Evolutionary conservation across 2,113 vertebrate species (phyloP).

Genomic region (Campylomormyrus numenius): DNA sequence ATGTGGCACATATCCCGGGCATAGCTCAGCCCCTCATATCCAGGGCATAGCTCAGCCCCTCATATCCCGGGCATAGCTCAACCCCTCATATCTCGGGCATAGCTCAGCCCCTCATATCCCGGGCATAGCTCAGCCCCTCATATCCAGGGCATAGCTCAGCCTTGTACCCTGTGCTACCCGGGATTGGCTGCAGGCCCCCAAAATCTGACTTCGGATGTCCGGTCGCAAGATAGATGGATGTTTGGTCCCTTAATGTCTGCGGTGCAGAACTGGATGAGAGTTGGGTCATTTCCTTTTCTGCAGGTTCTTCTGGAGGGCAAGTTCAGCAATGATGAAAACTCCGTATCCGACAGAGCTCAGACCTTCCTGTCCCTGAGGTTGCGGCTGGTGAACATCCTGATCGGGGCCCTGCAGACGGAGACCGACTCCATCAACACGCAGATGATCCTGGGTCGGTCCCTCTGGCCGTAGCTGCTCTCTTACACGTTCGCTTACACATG

Average conservation of each 20-base stretch:
- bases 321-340: constrained; percentile 85
- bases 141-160: background rate
- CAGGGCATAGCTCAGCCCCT: too few species aligned
- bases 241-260: background rate
- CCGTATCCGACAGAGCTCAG: constrained; percentile 79
- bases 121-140: too few species aligned
- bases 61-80: too few species aligned
- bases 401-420: constrained; percentile 91
- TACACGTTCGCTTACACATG: too few species aligned
- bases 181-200: background rate
- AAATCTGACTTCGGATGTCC: background rate
- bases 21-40: background rate
- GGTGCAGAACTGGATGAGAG: background rate
- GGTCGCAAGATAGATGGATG: background rate
- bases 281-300: constrained; percentile 26
- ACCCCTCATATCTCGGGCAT: background rate
- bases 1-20: background rate
- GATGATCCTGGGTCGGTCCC: constrained; percentile 80
- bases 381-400: constrained; percentile 88
- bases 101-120: background rate
- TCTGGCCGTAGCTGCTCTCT: background rate
- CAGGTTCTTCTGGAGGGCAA: constrained; percentile 92
- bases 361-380: constrained; percentile 89
- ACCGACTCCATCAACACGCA: constrained; percentile 93
- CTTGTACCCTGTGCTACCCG: background rate